These are phyloP conservation scores for Spialia ferax DNA, from an alignment of 2,888 invertebrate genomes.

Conservation along the genomic window DNA sequence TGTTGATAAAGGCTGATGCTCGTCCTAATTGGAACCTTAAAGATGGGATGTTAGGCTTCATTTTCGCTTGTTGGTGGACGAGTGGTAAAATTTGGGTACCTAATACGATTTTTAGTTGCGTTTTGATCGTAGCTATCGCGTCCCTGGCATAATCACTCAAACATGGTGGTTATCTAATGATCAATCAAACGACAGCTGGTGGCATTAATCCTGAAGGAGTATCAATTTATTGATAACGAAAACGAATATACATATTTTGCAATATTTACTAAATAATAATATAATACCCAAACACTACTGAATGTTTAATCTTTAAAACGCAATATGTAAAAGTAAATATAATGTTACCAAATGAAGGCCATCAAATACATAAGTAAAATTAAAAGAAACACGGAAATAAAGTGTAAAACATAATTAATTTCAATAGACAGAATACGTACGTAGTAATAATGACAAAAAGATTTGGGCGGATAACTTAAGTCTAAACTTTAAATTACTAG, in stretches of 20 bases:
- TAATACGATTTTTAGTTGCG: slow-evolving; percentile 48
- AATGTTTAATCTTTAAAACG: neutral
- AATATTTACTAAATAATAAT: slow-evolving; percentile 43
- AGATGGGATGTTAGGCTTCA: neutral
- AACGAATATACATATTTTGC: slow-evolving; percentile 47
- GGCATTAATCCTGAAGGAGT: slow-evolving; percentile 52
- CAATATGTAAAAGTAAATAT: no score
- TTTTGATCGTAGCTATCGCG: slow-evolving; percentile 49
- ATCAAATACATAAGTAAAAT: no score
- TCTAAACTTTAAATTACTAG: no score
- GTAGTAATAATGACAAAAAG: no score
- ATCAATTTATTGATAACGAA: slow-evolving; percentile 48
- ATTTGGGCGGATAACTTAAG: no score
- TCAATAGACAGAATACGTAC: no score
- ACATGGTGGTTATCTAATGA: slow-evolving; percentile 58
- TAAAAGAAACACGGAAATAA: no score
- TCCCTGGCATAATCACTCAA: slow-evolving; percentile 49
- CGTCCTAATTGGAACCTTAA: slow-evolving; percentile 46
- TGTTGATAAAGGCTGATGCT: slow-evolving; percentile 45
- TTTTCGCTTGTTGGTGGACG: neutral
- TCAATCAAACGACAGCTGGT: slow-evolving; percentile 65
- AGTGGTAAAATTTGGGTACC: slow-evolving; percentile 39
- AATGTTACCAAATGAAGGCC: no score
- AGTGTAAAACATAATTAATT: no score
- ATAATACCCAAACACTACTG: neutral